Percentiles rank a stretch among this genome's conserved stretches.
Conservation (phyloP, 2,888 invertebrate species). For the Thecocarcelia acutangulata region DNA sequence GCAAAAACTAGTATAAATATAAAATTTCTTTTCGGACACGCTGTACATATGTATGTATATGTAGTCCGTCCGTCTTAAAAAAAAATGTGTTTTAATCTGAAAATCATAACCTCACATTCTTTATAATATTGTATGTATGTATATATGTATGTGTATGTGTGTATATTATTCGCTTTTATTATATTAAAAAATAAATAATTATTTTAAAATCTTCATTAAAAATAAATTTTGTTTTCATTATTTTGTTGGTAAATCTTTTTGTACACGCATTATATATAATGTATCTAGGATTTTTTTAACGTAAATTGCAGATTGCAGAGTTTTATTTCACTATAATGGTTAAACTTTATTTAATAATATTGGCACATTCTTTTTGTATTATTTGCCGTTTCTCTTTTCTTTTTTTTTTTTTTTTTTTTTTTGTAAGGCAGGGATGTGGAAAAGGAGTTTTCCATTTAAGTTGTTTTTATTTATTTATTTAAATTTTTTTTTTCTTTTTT, state of each 20-base stretch:
- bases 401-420: no score
- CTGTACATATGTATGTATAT: no score
- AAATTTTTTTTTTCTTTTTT: slow-evolving; percentile 25
- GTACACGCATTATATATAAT: slow-evolving; percentile 81
- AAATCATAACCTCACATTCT: no score
- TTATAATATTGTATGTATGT: no score
- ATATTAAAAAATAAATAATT: slow-evolving; percentile 16
- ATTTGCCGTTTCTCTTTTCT: no score
- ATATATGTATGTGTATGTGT: background rate
- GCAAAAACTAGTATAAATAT: no score
- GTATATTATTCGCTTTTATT: slow-evolving; percentile 68
- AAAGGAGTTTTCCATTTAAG: slow-evolving; percentile 10
- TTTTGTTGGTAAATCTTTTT: slow-evolving; percentile 70
- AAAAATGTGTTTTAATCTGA: no score
- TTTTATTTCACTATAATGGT: slow-evolving; percentile 33
- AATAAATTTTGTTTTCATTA: slow-evolving; percentile 36
- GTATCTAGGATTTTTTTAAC: slow-evolving; percentile 75
- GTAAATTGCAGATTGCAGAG: slow-evolving; percentile 49
- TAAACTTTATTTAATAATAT: slow-evolving; percentile 17
- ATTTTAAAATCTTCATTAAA: slow-evolving; percentile 33
- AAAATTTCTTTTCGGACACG: no score
- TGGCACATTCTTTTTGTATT: slow-evolving; percentile 21
- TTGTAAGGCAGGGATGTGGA: slow-evolving; percentile 1
- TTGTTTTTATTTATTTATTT: background rate
- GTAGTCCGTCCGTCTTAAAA: no score